Conservation (phyloP, 1,140 invertebrate genomes). For the Bombyx mori region DNA sequence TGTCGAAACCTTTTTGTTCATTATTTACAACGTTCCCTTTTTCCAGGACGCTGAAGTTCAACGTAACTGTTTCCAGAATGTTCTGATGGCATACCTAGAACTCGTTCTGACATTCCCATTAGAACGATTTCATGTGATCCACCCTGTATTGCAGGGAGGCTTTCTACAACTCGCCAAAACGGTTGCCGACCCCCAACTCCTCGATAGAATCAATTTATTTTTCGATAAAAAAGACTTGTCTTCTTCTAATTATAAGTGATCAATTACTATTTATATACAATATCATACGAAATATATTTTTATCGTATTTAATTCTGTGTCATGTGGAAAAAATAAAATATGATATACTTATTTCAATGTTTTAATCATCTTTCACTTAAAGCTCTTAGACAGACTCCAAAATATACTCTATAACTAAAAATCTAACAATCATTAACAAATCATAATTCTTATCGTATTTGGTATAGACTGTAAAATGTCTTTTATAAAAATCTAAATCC, state of each 20-base stretch:
- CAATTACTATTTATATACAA: slow-evolving; percentile 28
- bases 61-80: slow-evolving; percentile 72
- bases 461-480: slow-evolving; percentile 57
- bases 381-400: slow-evolving; percentile 41
- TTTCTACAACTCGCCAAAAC: slow-evolving; percentile 71
- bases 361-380: slow-evolving; percentile 32
- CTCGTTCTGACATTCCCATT: slow-evolving; percentile 71
- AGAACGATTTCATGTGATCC: slow-evolving; percentile 69
- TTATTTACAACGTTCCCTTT: slow-evolving; percentile 1
- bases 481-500: slow-evolving; percentile 54
- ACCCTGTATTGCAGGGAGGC: slow-evolving; percentile 68
- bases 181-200: slow-evolving; percentile 64
- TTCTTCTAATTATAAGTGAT: slow-evolving; percentile 54
- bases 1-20: not conserved
- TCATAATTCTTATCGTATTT: slow-evolving; percentile 50
- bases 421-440: slow-evolving; percentile 52
- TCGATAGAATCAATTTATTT: slow-evolving; percentile 65
- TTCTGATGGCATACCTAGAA: slow-evolving; percentile 74
- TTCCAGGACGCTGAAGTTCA: slow-evolving; percentile 72
- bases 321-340: slow-evolving; percentile 57
- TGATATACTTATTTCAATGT: slow-evolving; percentile 35
- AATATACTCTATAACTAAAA: slow-evolving; percentile 38
- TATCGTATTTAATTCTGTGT: slow-evolving; percentile 49
- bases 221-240: slow-evolving; percentile 61
- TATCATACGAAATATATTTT: slow-evolving; percentile 15